Base-by-base conservation (phyloP, 2,797 vertebrate species). In the Epinephelus coioides region DNA sequence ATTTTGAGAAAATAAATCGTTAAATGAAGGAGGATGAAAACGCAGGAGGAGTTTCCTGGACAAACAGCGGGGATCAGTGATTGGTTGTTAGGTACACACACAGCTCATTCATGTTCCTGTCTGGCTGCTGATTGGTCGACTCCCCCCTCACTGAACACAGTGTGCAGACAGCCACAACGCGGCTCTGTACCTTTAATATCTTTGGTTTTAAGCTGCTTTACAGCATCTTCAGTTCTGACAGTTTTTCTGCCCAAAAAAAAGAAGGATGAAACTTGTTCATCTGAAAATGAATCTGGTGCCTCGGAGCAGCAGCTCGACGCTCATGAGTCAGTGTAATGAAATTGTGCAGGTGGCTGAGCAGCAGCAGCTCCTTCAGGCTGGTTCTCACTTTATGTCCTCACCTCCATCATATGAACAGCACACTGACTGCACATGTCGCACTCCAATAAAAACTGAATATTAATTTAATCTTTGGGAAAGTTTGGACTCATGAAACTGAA, bases 291-390 rank as follows among this genome's bases (percentile, higher is more conserved):
- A 17, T 59, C 23, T 6, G 21, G 19, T 47, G 38, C 27, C 50
- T 49, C 25, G 30, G 12, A 38, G 57, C 54, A 59, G 65, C 49
- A 30, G 49, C 15, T 6, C 49, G 64, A 25, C 46, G 2, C 14
- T 38, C 73, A 14, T 1, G 55, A 38, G 38, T 27, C 55, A 14
- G 15, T 10, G 0, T 50, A 34, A 69, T 73, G 72, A 73, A 53
- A 82, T 61, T 61, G 40, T 55, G 46, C 43, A 65, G 76, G 50
- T 69, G 67, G 6, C 0, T 18, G 74, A 67, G 60, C 69, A 38
- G 25, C 65, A 34, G 25, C 66, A 10, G 27, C 70, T 66, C 13
- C 25, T 47, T 12, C 25, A 15, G 15, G 21, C 51, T 7, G 44
- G 38, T 21, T 25, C 50, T 67, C 25, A 51, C 59, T 54, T 34